Conservation (phyloP, 2,888 invertebrate genomes). For the Hetaerina titia region DNA sequence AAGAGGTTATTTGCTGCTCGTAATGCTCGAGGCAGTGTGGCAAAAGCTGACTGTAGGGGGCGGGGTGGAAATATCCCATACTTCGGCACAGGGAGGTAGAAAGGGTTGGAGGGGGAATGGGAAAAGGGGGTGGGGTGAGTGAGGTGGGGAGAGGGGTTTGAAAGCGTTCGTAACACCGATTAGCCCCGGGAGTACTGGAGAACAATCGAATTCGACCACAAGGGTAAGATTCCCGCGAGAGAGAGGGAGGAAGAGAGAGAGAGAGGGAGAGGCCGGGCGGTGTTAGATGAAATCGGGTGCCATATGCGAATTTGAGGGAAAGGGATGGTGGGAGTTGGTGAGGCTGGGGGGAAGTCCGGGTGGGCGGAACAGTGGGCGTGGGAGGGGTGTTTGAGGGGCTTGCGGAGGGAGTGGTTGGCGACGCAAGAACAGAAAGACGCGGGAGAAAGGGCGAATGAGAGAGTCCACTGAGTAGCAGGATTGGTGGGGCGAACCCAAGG, state of each 20-base stretch:
- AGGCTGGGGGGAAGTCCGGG: background rate
- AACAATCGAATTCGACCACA: constrained; percentile 42
- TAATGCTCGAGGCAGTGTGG: constrained; percentile 7
- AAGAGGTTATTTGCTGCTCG: constrained; percentile 18
- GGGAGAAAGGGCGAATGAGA: background rate
- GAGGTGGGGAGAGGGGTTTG: background rate
- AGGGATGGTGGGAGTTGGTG: background rate
- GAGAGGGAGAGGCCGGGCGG: background rate
- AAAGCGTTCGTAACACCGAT: constrained; percentile 31
- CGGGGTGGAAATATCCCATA: background rate
- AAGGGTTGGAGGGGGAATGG: background rate
- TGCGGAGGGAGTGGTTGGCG: background rate
- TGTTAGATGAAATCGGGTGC: constrained; percentile 30
- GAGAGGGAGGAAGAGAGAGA: background rate
- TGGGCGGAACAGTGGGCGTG: background rate
- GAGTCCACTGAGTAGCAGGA: background rate
- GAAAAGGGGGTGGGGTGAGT: background rate
- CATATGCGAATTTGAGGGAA: constrained; percentile 40
- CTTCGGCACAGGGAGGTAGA: background rate
- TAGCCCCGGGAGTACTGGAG: background rate
- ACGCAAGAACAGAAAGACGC: background rate
- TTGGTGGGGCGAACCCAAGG: background rate
- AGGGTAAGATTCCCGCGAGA: constrained; percentile 40
- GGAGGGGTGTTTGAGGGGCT: background rate
- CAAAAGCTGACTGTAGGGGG: constrained; percentile 32